A percentile compares a stretch with the other conserved stretches of the same genome.
Conservation (phyloP, 2,888 invertebrate genomes). For the Epiblema foenella region DNA sequence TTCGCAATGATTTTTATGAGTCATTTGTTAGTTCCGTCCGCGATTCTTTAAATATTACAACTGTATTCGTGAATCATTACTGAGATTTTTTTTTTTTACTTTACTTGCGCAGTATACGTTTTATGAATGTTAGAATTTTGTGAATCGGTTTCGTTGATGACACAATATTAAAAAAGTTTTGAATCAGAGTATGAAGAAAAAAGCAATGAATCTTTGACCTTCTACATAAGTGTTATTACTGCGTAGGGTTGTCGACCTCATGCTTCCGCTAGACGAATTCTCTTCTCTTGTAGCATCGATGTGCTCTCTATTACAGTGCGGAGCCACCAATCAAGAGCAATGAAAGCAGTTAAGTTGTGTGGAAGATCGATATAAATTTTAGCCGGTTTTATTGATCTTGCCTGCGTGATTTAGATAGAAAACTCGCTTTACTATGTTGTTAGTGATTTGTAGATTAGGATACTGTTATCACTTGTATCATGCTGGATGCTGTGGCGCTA, state of each 20-base stretch:
- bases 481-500: too few relatives aligned
- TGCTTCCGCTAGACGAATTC: neutral
- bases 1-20: constrained; percentile 39
- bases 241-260: neutral
- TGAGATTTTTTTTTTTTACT: neutral
- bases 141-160: neutral
- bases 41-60: constrained; percentile 13
- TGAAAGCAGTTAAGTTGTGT: too few relatives aligned
- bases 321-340: too few relatives aligned
- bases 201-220: neutral
- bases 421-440: too few relatives aligned
- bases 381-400: too few relatives aligned
- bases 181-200: too few relatives aligned
- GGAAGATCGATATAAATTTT: too few relatives aligned
- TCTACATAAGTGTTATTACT: neutral
- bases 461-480: too few relatives aligned
- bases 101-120: neutral
- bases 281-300: neutral
- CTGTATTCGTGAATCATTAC: constrained; percentile 20
- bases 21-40: constrained; percentile 36
- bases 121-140: neutral
- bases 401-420: too few relatives aligned
- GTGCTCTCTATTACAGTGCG: too few relatives aligned
- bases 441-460: too few relatives aligned
- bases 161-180: neutral